These are phyloP conservation scores for Prochilodus magdalenae DNA, from an alignment of 2,113 vertebrate genomes.

Conservation along the genomic window DNA sequence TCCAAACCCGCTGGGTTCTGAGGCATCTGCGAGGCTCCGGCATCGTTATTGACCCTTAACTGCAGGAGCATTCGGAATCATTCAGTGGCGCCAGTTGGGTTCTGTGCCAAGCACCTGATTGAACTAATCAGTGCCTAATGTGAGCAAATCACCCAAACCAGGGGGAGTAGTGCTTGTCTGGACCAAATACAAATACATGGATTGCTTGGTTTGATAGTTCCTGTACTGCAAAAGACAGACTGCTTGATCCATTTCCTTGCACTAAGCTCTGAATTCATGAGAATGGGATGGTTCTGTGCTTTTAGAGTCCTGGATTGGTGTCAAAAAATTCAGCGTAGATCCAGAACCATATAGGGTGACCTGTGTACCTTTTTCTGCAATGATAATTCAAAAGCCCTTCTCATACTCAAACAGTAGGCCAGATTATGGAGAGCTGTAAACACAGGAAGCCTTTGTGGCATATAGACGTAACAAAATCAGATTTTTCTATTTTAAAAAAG, in stretches of 20 bases:
- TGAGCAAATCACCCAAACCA: constrained; percentile 7
- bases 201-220: background rate
- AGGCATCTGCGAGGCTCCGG: constrained; percentile 25
- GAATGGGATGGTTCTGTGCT: background rate
- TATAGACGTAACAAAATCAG: no score
- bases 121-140: constrained; percentile 33
- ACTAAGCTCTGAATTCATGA: background rate
- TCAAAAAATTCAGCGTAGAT: background rate
- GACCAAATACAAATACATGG: constrained; percentile 29
- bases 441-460: no score
- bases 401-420: no score
- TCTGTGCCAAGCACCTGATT: constrained; percentile 36
- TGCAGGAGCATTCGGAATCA: constrained; percentile 17
- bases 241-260: background rate
- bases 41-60: constrained; percentile 28
- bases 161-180: background rate
- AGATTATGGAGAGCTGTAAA: no score
- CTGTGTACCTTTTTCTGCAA: no score
- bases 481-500: no score
- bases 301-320: background rate
- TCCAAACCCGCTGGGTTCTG: background rate
- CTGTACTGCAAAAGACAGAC: background rate
- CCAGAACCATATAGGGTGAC: no score
- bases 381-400: no score
- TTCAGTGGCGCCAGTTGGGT: constrained; percentile 8